A percentile compares a stretch with the other conserved stretches of the same genome.
phyloP scores from a whole-genome alignment of 2,797 vertebrate genomes.

The Macrochelys suwanniensis region DNA sequence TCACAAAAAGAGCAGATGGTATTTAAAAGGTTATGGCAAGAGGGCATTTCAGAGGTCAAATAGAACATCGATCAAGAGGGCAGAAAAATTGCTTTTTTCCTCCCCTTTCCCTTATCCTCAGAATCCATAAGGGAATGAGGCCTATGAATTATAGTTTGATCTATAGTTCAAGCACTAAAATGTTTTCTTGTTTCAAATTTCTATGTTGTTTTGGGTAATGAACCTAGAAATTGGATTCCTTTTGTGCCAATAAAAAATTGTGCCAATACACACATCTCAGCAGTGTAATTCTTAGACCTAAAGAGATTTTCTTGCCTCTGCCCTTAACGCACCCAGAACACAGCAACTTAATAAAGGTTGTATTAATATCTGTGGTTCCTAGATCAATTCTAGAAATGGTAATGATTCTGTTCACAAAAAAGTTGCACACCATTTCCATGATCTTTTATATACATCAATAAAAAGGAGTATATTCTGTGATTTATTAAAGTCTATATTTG shows the following conservation, averaged over 20 bases:
- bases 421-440: neutral
- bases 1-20: slow-evolving; percentile 94
- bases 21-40: slow-evolving; percentile 92
- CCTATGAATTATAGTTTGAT: slow-evolving; percentile 84
- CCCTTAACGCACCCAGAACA: neutral
- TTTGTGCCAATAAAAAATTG: slow-evolving; percentile 80
- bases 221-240: slow-evolving; percentile 86
- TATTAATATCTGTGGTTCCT: slow-evolving; percentile 19
- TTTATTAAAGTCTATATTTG: neutral
- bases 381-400: slow-evolving; percentile 24
- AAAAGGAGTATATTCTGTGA: neutral
- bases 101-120: slow-evolving; percentile 78
- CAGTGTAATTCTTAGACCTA: slow-evolving; percentile 72
- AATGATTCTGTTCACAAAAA: slow-evolving; percentile 27
- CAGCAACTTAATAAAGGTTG: slow-evolving; percentile 36
- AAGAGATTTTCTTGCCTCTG: slow-evolving; percentile 40
- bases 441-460: neutral
- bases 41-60: slow-evolving; percentile 88
- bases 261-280: slow-evolving; percentile 60
- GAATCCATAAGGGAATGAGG: slow-evolving; percentile 80
- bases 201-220: slow-evolving; percentile 86
- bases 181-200: slow-evolving; percentile 86
- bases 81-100: slow-evolving; percentile 85
- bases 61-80: slow-evolving; percentile 89
- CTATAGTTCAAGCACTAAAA: slow-evolving; percentile 80